Percentiles rank a stretch among this genome's conserved stretches.
phyloP scores from a whole-genome alignment of 1,140 invertebrate genomes.

The Eubasilissa regina region DNA sequence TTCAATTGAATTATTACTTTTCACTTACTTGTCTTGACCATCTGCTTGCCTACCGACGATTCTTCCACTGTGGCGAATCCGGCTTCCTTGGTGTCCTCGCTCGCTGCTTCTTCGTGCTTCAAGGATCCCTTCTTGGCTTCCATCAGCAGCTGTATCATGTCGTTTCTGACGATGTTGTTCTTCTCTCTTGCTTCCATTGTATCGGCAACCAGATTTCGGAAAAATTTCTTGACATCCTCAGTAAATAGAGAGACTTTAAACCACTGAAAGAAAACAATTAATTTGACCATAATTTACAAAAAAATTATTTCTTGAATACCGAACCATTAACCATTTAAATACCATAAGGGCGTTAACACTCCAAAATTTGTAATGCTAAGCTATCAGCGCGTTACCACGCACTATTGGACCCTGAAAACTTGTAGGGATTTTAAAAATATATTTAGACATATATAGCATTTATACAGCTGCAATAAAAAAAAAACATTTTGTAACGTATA shows the following conservation, averaged over 20 bases:
- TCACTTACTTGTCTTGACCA: slow-evolving; percentile 50
- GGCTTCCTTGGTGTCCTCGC: slow-evolving; percentile 41
- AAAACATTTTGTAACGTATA: no score
- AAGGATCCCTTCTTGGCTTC: slow-evolving; percentile 49
- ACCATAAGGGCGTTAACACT: no score
- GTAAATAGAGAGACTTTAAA: background rate
- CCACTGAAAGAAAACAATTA: background rate
- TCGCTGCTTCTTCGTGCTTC: slow-evolving; percentile 59
- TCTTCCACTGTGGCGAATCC: slow-evolving; percentile 65
- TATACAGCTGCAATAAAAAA: no score
- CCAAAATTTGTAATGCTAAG: no score
- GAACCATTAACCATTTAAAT: no score
- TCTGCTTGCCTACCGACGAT: slow-evolving; percentile 55
- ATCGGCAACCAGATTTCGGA: slow-evolving; percentile 59
- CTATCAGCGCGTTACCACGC: no score
- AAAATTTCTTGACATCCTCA: slow-evolving; percentile 30
- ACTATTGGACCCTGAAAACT: no score
- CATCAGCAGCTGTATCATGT: slow-evolving; percentile 65
- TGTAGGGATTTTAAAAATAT: no score
- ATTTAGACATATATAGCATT: no score
- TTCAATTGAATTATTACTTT: no score
- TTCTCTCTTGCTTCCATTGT: slow-evolving; percentile 60
- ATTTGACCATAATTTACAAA: no score
- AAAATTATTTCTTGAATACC: no score
- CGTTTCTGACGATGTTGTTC: slow-evolving; percentile 59